Base-by-base conservation (phyloP, 2,113 vertebrate genomes). In the Hyperopisus bebe region DNA sequence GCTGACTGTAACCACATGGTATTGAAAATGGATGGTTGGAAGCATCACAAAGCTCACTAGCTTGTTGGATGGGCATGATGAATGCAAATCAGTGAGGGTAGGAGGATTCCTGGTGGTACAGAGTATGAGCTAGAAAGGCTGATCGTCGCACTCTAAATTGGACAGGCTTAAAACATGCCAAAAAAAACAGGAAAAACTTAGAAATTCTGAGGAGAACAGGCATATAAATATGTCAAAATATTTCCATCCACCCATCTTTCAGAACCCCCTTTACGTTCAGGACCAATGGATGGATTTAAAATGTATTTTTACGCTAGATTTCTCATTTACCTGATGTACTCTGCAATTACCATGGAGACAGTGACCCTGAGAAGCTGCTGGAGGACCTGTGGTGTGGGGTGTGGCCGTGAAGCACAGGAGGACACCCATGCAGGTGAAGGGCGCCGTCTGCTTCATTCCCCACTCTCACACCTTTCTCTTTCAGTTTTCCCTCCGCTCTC, bases 371-470 rank as follows among this genome's bases (percentile, higher is more conserved):
- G 5, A 92, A 90, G 50, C 90, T 96, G 27, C 92, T 95, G 89
- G 90, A 95, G 35, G 95, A 96, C 50, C 94, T 0, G 93, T 95
- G 0, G 90, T 96, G 3, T 88, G n/a, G 24, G 90, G 91, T 2
- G 91, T 96, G 0, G 95, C 94, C 15, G 92, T 80, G 51, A 95
- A 93, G 84, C 93, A 95, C 91, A 89, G 50, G 74, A 92, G 88
- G 62, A 95, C 91, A 82, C 88, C 95, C 13, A 94, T 95, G 24
- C 95, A 95, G 95, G 96, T 96, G 21, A 90, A 44, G 31, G 6
- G 87, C 1, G 1, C 58, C 55, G 2, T 39, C 21, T 13, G 62
- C 24, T 66, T 27, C 8, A 66, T 31, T 11, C 17, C 19, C 7
- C 31, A 3, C 51, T 44, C 6, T 42, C 21, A 17, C 53, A 35